Base-by-base conservation (phyloP, 2,797 vertebrate genomes). In the Epinephelus awoara region DNA sequence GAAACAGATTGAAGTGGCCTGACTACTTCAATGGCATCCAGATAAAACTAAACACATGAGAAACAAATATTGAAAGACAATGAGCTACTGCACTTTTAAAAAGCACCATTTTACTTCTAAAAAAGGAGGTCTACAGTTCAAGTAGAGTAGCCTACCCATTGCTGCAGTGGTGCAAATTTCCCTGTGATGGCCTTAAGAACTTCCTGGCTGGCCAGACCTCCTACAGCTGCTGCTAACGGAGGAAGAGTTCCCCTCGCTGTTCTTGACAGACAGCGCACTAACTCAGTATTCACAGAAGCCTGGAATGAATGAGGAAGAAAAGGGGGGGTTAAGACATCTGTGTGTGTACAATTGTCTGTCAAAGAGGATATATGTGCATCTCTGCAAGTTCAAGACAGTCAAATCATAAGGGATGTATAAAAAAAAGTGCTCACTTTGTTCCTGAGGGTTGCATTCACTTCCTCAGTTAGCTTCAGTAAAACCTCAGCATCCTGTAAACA, bases 151-250 rank as follows among this genome's bases (percentile, higher is more conserved):
- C 96, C 83, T 92, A 99, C 98, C 98, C 98, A 99, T 72, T 99
- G 98, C 78, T 98, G 98, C 80, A 99, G 94, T 0, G 98, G 98
- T 63, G 97, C 96, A 94, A 99, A 99, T 86, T 99, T 99, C 84
- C 98, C 98, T 2, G 98, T 99, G 38, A 99, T 96, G 84, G 98
- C 98, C 92, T 99, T 99, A 70, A 99, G 94, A 73, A 96, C 97
- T 94, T 99, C 98, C 91, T 99, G 98, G 89, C 98, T 98, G 61
- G 97, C 96, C 79, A 99, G 86, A 65, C 98, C 98, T 75, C 98
- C 98, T 10, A 97, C 94, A 64, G 97, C 95, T 34, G 98, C 98
- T 25, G 96, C 96, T 75, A 99, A 92, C 1, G 98, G 97, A 72
- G 96, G 89, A 6, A 99, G 94, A 80, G 92, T 96, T 78, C 98